Evolutionary conservation across 2,888 invertebrate species (phyloP).

Genomic region (Ochropacha duplaris): DNA sequence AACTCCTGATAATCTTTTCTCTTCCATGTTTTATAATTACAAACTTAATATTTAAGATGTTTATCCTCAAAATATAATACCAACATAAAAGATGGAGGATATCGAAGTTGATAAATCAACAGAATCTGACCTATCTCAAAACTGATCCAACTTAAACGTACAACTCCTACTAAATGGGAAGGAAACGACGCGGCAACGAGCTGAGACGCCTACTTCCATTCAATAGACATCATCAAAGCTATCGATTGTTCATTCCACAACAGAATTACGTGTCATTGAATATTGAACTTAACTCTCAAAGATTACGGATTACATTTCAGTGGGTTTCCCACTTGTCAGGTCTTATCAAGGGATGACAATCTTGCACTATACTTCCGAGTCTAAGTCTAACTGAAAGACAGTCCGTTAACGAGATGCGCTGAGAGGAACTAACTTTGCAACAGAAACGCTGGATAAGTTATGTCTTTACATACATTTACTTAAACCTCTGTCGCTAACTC

Average conservation of each 20-base stretch:
- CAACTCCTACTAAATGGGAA: background rate
- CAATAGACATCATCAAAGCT: slow-evolving; percentile 11
- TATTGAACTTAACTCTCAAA: background rate
- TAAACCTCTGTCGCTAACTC: slow-evolving; percentile 11
- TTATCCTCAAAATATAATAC: no score
- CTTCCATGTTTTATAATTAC: no score
- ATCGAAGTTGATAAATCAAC: background rate
- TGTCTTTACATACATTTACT: slow-evolving; percentile 16
- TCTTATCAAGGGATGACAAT: slow-evolving; percentile 7
- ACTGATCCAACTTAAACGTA: slow-evolving; percentile 4
- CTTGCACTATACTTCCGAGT: slow-evolving; percentile 5
- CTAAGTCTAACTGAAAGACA: slow-evolving; percentile 5
- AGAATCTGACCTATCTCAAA: background rate
- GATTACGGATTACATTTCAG: background rate
- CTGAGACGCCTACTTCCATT: slow-evolving; percentile 7
- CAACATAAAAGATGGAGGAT: background rate
- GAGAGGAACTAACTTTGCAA: slow-evolving; percentile 9
- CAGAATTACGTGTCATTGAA: background rate
- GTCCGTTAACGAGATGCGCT: slow-evolving; percentile 8
- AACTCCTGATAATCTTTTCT: no score
- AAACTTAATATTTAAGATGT: no score
- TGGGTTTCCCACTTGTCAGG: background rate
- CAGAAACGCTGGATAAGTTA: slow-evolving; percentile 13
- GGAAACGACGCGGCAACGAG: slow-evolving; percentile 4
- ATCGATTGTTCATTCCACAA: slow-evolving; percentile 9